These are phyloP conservation scores for Antrozous pallidus DNA, from an alignment of 2,797 vertebrate genomes.

Conservation along the genomic window DNA sequence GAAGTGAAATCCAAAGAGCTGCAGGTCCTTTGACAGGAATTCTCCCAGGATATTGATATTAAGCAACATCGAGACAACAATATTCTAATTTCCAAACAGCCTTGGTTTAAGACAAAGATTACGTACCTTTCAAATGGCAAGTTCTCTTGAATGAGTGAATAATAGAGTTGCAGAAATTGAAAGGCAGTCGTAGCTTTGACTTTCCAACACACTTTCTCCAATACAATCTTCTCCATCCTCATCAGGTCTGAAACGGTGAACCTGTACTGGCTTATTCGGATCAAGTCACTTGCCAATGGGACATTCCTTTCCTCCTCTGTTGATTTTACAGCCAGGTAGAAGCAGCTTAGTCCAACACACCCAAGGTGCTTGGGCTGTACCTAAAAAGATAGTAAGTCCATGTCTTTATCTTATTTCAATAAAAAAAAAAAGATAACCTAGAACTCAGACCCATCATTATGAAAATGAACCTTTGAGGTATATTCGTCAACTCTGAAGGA, in stretches of 20 bases:
- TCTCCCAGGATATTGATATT: neutral
- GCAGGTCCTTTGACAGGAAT: neutral
- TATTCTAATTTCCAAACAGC: neutral
- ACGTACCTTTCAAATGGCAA: slow-evolving; percentile 89
- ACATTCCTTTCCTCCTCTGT: slow-evolving; percentile 93
- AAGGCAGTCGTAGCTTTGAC: slow-evolving; percentile 92
- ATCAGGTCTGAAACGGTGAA: slow-evolving; percentile 97
- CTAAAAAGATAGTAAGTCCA: slow-evolving; percentile 76
- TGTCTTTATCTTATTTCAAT: neutral
- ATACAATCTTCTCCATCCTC: slow-evolving; percentile 96
- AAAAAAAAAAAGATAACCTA: neutral
- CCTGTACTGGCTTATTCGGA: slow-evolving; percentile 95
- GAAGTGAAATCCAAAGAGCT: neutral
- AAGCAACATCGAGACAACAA: neutral
- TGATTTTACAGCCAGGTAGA: slow-evolving; percentile 93
- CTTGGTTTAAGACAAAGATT: slow-evolving; percentile 15
- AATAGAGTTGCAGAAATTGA: slow-evolving; percentile 91
- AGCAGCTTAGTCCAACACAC: slow-evolving; percentile 95
- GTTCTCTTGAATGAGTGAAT: slow-evolving; percentile 87
- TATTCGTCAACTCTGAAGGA: neutral
- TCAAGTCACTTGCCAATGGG: slow-evolving; percentile 93
- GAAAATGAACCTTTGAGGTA: neutral
- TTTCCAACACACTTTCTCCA: slow-evolving; percentile 95
- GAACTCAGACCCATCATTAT: neutral
- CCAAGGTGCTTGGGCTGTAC: slow-evolving; percentile 96